Evolutionary conservation across 2,113 vertebrate species (phyloP), one percentile per base, ranked within the genome.

Genomic region (Halichoeres trimaculatus): DNA sequence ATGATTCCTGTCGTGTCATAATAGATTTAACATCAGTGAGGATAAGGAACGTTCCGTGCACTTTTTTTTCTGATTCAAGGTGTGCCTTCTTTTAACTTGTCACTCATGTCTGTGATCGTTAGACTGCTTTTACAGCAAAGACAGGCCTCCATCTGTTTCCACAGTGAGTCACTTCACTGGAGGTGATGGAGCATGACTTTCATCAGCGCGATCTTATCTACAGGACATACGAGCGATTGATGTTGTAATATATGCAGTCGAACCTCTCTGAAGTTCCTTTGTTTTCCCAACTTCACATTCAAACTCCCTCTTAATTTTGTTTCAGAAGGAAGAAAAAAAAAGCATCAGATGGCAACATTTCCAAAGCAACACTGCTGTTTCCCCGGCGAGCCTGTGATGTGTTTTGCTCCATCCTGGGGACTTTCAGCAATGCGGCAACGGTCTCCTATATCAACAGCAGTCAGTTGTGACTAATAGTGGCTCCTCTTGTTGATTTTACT

Each of bases 401-500:
- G 58, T 62, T 70, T 70, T 64, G 41, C 54, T 41, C 58, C 47
- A 38, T 61, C 52, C 70, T 12, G 19, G 30, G 45, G 66, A 78
- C 65, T 68, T 55, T 63, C 34, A 74, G 34, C 53, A 59, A 57
- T 61, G 61, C 35, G 2, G 26, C 58, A 57, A 13, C 62, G 30
- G 55, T 43, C 60, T 63, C 40, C 50, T 59, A 19, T 58, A 53
- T 59, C 60, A 63, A 51, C 58, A 63, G 34, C 58, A 69, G 62
- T 79, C 41, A 52, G 61, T 58, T 63, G 38, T 80, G 40, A 78
- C 61, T 60, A 81, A 79, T 71, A 70, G 53, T 38, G 11, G 17
- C 59, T 66, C 41, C 47, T 68, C 19, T 54, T 69, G 40, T 81
- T 35, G 61, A 58, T 81, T 78, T 78, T 70, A 72, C 62, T 65